Evolutionary conservation across 2,888 invertebrate species (phyloP).

Genomic region (Hypselothyrea guttata): DNA sequence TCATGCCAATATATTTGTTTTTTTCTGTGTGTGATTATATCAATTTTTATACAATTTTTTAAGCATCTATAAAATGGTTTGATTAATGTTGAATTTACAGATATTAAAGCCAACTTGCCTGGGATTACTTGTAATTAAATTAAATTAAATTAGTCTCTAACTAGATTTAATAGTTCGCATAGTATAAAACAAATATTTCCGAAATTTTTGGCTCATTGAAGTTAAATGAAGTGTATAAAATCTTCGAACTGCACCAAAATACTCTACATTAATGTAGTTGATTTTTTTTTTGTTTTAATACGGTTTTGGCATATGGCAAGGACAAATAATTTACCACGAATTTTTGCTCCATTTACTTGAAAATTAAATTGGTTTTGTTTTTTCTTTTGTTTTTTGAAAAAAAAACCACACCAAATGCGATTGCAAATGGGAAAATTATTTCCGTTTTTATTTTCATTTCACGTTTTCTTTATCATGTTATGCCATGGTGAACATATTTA

Average conservation of each 20-base stretch:
- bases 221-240: too few species aligned
- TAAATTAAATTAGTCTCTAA: too few species aligned
- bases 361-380: constrained; percentile 48
- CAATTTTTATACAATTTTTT: too few species aligned
- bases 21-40: neutral
- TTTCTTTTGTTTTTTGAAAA: too few species aligned
- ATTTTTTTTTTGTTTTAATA: neutral
- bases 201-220: too few species aligned
- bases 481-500: constrained; percentile 36
- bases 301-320: neutral
- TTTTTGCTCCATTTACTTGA: neutral
- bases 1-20: neutral
- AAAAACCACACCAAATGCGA: constrained; percentile 32
- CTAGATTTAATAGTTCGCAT: too few species aligned
- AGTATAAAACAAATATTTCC: too few species aligned
- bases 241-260: too few species aligned
- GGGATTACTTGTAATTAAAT: too few species aligned
- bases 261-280: neutral
- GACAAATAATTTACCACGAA: constrained; percentile 7
- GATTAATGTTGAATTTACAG: too few species aligned
- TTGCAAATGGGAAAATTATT: constrained; percentile 22
- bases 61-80: too few species aligned
- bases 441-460: neutral
- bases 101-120: too few species aligned
- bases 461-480: neutral